phyloP scores from a whole-genome alignment of 92 coral and sea anemone genomes.

The Micromussa lordhowensis region DNA sequence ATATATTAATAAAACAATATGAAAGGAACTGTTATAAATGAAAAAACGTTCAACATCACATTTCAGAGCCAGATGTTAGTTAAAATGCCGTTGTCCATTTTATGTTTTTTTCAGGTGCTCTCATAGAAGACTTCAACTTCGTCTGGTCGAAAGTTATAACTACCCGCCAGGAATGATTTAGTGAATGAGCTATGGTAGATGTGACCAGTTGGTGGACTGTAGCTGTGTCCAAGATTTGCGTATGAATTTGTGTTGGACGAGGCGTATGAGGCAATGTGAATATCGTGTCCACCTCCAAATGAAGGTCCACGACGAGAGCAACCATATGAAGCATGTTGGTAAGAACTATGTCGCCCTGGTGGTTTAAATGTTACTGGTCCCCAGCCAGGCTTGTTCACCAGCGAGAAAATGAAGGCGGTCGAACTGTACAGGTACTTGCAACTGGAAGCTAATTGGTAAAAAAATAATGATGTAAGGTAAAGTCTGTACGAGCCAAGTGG shows the following conservation, averaged over 20 bases:
- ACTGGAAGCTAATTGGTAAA: background rate
- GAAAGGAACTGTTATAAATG: no score
- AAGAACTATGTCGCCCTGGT: no score
- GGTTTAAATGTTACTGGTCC: background rate
- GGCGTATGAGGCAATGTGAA: background rate
- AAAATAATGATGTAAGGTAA: no score
- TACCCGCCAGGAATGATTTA: background rate
- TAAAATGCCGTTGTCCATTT: no score
- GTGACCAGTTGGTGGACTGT: background rate
- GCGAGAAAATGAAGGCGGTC: background rate
- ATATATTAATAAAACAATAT: no score
- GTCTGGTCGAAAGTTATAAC: background rate
- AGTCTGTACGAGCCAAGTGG: no score
- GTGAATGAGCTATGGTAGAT: background rate
- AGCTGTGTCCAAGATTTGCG: background rate
- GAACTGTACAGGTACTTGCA: background rate
- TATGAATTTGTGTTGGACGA: background rate
- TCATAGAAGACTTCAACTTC: background rate
- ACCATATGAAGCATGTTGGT: no score
- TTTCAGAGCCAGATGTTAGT: no score
- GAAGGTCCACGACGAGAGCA: background rate
- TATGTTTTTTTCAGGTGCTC: background rate
- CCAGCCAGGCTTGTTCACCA: conserved; percentile 11
- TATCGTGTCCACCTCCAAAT: background rate
- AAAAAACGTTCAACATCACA: no score